Conservation (phyloP, 1,140 invertebrate species). For the roundworm (Caenorhabditis elegans) region DNA sequence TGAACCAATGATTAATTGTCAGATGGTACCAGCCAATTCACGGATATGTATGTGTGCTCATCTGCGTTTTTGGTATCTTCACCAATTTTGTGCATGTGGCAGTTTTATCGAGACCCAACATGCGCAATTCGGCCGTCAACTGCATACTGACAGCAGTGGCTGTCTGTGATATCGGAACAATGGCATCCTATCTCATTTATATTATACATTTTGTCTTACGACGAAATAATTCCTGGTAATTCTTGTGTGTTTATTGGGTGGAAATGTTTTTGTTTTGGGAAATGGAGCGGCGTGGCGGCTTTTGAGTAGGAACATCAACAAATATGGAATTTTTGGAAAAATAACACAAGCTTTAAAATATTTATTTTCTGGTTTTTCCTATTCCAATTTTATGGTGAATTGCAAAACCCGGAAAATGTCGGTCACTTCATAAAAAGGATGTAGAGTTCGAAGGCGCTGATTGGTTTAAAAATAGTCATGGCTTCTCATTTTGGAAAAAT, state of each 20-base stretch:
- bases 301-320: too few relatives aligned
- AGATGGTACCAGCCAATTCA: conserved; percentile 44
- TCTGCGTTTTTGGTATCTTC: conserved; percentile 61
- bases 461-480: too few relatives aligned
- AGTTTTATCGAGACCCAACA: conserved; percentile 55
- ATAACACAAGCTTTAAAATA: too few relatives aligned
- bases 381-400: too few relatives aligned
- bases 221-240: conserved; percentile 43
- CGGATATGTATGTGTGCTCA: conserved; percentile 39
- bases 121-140: conserved; percentile 59
- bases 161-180: conserved; percentile 64
- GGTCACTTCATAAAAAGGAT: too few relatives aligned
- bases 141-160: conserved; percentile 59
- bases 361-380: too few relatives aligned
- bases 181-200: conserved; percentile 60
- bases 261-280: not conserved
- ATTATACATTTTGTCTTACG: conserved; percentile 62
- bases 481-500: too few relatives aligned
- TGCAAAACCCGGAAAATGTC: too few relatives aligned
- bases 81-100: conserved; percentile 62
- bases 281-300: not conserved
- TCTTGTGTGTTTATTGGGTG: too few relatives aligned
- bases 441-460: too few relatives aligned
- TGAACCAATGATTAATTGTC: conserved; percentile 34
- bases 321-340: too few relatives aligned